A percentile compares a stretch with the other conserved stretches of the same genome.
Conservation (phyloP, 2,888 invertebrate species). For the Zaprionus bogoriensis region DNA sequence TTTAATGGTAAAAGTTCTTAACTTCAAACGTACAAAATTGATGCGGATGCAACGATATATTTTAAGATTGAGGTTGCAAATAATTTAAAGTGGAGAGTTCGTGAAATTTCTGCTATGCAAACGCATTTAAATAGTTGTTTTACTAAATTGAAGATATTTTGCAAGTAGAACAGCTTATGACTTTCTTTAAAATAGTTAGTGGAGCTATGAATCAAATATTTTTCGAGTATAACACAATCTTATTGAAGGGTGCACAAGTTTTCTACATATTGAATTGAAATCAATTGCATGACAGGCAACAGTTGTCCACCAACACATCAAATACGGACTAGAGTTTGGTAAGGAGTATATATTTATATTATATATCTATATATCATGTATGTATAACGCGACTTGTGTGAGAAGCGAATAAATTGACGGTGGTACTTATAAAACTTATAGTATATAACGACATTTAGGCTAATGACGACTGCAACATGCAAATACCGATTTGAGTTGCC, state of each 20-base stretch:
- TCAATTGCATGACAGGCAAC: slow-evolving; percentile 18
- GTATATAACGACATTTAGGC: slow-evolving; percentile 49
- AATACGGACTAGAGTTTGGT: slow-evolving; percentile 44
- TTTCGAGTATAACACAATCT: slow-evolving; percentile 37
- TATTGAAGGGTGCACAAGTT: slow-evolving; percentile 22
- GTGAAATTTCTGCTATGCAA: background rate
- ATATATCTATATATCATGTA: slow-evolving; percentile 30
- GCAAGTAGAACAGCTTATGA: slow-evolving; percentile 6
- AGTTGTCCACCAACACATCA: slow-evolving; percentile 27
- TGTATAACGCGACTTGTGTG: slow-evolving; percentile 66
- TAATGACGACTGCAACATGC: slow-evolving; percentile 36
- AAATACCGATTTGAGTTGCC: slow-evolving; percentile 8
- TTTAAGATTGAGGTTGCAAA: slow-evolving; percentile 11
- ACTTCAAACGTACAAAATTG: slow-evolving; percentile 38
- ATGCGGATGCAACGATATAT: slow-evolving; percentile 19
- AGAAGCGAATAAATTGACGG: slow-evolving; percentile 76
- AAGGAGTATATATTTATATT: slow-evolving; percentile 43
- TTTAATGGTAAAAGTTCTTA: slow-evolving; percentile 49
- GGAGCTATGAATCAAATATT: slow-evolving; percentile 12
- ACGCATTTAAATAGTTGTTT: background rate
- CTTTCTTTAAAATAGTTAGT: background rate
- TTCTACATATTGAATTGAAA: slow-evolving; percentile 36
- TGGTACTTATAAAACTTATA: slow-evolving; percentile 75
- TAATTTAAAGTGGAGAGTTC: slow-evolving; percentile 24
- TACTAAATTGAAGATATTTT: background rate